Evolutionary conservation across 2,888 invertebrate species (phyloP), one percentile per base, ranked within the genome.

Genomic region (Acronicta alni): DNA sequence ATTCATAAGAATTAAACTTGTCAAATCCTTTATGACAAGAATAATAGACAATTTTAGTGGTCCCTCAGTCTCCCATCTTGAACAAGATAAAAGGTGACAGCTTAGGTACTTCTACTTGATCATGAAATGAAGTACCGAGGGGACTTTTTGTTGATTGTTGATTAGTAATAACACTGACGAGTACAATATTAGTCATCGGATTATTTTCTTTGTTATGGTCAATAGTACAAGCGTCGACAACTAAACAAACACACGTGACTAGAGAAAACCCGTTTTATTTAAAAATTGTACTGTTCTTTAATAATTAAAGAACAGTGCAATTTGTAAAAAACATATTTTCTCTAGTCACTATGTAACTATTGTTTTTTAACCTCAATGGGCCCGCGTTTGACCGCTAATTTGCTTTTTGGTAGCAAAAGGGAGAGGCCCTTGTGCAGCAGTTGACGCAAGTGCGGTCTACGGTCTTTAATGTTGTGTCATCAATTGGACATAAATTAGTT

Each of bases 141-240:
- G 8, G 10, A 54, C 51, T 43, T 60, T 6, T n/a, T 3, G 12
- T 30, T 32, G n/a, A 39, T 12, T 41, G 17, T 37, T 32, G 10
- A 39, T 5, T 37, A 18, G 9, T 14, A 26, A 23, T 2, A 41
- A 35, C 9, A 20, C 54, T 20, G 35, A 51, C 32, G 39, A 7
- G 12, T 15, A 32, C 9, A 46, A 9, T 6, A 48, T 47, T 32
- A 55, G 17, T 56, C 43, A 51, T 51, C 35, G 10, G 16, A 17
- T 42, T 49, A 35, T 43, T 49, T 23, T 43, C 49, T 39, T 67
- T 51, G 18, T 41, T 16, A 38, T 9, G 15, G 37, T 15, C 7
- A 38, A 9, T 16, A 38, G 35, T 35, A 30, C 47, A 7, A 35
- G 16, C 20, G 35, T 39, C 20, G 51, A 47, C 23, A 48, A 54